Base-by-base conservation (phyloP, 2,888 invertebrate genomes). In the Eupithecia centaureata region DNA sequence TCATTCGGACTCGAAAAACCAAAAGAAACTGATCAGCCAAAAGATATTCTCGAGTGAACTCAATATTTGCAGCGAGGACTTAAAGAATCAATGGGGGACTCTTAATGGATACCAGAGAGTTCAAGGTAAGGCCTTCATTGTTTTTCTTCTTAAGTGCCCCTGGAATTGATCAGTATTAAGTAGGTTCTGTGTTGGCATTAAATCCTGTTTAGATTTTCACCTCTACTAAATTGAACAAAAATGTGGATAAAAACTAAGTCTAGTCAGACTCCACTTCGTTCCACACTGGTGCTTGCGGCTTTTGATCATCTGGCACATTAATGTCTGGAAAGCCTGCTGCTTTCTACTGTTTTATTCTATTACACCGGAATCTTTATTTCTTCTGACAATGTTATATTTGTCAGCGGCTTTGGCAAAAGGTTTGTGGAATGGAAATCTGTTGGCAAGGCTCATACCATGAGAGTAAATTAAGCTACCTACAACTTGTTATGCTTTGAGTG, bases 41-140 rank as follows among this genome's bases (percentile, higher is more conserved):
- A 94, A 94, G 77, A 90, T 93, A 76, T 95, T 94, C 80, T 86
- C 91, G n/a, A 95, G 95, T 90, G 95, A 95, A 81, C 75, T 93
- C 67, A 93, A 93, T 76, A 91, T 94, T 70, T 89, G 86, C 72
- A 87, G 87, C 71, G 91, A 90, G 64, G 88, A 91, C 70, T 85
- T 94, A 73, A 94, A 92, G 78, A 91, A 94, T 73, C 94, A 94
- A 75, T 91, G 94, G 95, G 92, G 94, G 2, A 92, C 94, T 0
- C 85, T 94, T 35, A 92, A 92, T 75, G 87, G 93, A 77, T 92
- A 94, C 71, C 85, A 83, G 66, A 93, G 91, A 64, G 67, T 70
- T 66, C 90, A 87, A 89, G 93, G 90, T 89, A 92, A 70, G 65
- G 25, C 2, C 27, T 15, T 52, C 7, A 27, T 52, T 52, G 52